A percentile compares a stretch with the other conserved stretches of the same genome.
phyloP scores from a whole-genome alignment of 2,797 vertebrate genomes.

The Darevskia mixta region DNA sequence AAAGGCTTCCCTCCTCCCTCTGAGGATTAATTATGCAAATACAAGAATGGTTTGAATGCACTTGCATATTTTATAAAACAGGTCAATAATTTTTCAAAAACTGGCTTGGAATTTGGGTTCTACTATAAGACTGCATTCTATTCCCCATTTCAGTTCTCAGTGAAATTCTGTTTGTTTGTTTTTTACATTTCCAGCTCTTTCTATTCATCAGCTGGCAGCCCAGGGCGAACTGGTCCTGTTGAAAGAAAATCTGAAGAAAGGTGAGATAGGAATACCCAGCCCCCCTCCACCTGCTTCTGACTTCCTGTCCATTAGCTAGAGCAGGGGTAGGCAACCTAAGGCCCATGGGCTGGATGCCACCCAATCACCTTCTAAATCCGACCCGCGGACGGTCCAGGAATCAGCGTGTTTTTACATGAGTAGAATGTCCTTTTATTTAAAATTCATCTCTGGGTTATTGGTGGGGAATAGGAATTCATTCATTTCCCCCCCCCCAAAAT shows the following conservation, averaged over 20 bases:
- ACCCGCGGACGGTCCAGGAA: too few species aligned
- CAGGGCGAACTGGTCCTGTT: slow-evolving; percentile 92
- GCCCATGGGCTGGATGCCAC: too few species aligned
- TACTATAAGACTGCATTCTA: background rate
- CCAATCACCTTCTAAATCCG: too few species aligned
- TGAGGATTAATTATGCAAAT: background rate
- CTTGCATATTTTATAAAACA: background rate
- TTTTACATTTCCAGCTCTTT: slow-evolving; percentile 81
- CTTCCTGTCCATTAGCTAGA: background rate
- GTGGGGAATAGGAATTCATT: too few species aligned
- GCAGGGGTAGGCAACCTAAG: too few species aligned
- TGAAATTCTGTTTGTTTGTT: background rate
- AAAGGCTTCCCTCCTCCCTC: background rate
- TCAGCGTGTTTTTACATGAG: too few species aligned
- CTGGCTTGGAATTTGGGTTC: background rate
- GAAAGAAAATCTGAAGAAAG: slow-evolving; percentile 87
- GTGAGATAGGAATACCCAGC: slow-evolving; percentile 66
- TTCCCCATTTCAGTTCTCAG: background rate
- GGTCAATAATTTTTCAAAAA: background rate
- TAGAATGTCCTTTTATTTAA: too few species aligned
- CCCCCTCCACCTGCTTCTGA: background rate
- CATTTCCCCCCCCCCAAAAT: too few species aligned
- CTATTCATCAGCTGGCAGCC: slow-evolving; percentile 94
- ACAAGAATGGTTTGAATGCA: background rate
- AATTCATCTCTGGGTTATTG: too few species aligned